phyloP scores from a whole-genome alignment of 2,888 invertebrate species.

The Theristus sp. region DNA sequence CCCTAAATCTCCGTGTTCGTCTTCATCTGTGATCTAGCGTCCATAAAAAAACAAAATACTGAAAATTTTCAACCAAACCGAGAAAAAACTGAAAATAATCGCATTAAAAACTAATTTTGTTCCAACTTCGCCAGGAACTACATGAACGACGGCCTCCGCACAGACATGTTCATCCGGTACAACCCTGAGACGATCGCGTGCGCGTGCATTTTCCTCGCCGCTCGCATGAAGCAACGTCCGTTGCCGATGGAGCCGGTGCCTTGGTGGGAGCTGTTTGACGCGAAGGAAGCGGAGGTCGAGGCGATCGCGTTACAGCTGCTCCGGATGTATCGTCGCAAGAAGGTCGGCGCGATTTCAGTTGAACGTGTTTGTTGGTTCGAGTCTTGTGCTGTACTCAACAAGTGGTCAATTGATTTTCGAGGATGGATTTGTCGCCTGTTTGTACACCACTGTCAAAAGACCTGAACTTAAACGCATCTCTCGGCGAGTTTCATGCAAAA shows the following conservation, averaged over 20 bases:
- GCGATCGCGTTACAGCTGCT: constrained; percentile 16
- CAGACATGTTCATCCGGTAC: constrained; percentile 85
- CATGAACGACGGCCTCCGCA: constrained; percentile 95
- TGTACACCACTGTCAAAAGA: no score
- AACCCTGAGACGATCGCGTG: constrained; percentile 94
- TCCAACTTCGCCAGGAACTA: constrained; percentile 65
- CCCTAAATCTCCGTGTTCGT: no score
- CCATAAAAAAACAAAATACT: neutral
- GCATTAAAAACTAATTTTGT: no score
- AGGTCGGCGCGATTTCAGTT: constrained; percentile 7
- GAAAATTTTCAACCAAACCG: neutral
- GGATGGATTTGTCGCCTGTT: no score
- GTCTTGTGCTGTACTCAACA: no score
- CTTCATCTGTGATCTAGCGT: no score
- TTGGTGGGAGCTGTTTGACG: constrained; percentile 25
- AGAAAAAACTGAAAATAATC: constrained; percentile 9
- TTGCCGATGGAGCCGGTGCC: constrained; percentile 18
- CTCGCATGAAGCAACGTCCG: constrained; percentile 37
- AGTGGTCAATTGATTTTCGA: no score
- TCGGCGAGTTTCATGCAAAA: no score
- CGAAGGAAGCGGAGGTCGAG: constrained; percentile 18
- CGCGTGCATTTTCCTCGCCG: constrained; percentile 91
- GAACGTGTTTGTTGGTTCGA: no score
- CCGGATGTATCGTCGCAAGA: constrained; percentile 15
- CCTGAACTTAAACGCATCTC: no score